These are phyloP conservation scores for Lycocorax pyrrhopterus DNA, from an alignment of 2,113 vertebrate genomes.

Conservation along the genomic window DNA sequence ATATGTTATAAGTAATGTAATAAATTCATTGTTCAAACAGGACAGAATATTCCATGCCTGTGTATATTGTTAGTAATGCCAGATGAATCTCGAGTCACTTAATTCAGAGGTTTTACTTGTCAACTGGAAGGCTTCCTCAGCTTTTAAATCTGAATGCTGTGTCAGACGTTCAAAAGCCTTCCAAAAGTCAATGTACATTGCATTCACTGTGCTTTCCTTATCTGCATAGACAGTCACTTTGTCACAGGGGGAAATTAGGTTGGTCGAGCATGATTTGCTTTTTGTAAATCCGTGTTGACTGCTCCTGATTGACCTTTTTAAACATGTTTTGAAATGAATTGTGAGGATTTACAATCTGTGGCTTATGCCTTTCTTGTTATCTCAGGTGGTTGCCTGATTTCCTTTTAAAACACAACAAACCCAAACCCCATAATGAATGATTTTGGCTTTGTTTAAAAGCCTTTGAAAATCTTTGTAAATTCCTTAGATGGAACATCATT, in stretches of 20 bases:
- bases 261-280: background rate
- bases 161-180: conserved; percentile 13
- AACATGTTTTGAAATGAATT: background rate
- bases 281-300: conserved; percentile 21
- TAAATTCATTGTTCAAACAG: background rate
- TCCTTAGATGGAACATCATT: background rate
- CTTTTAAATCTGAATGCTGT: background rate
- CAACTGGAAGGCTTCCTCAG: conserved; percentile 14
- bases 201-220: background rate
- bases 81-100: conserved; percentile 8
- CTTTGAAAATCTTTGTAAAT: conserved; percentile 7
- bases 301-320: conserved; percentile 7
- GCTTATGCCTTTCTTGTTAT: background rate
- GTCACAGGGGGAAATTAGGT: background rate
- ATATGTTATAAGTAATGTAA: background rate
- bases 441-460: conserved; percentile 33
- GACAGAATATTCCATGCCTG: background rate
- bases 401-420: background rate
- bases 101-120: background rate
- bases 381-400: conserved; percentile 23
- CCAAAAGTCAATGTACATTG: background rate
- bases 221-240: conserved; percentile 24
- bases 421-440: background rate
- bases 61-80: background rate
- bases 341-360: background rate